These are phyloP conservation scores for Encarsia formosa DNA, from an alignment of 2,888 invertebrate genomes.

Conservation along the genomic window DNA sequence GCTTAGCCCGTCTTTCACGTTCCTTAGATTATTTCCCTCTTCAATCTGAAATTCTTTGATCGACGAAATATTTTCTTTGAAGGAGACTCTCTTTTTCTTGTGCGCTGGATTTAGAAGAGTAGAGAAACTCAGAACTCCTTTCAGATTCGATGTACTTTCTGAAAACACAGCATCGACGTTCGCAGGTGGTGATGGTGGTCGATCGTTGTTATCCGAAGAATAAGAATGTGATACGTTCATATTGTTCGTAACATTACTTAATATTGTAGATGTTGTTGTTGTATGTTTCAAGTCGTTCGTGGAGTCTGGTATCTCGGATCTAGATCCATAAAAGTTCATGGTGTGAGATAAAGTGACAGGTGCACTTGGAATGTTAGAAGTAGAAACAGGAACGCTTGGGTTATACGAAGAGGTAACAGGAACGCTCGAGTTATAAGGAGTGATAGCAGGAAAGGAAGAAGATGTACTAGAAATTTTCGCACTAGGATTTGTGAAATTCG, in stretches of 20 bases:
- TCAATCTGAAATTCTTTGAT: constrained; percentile 21
- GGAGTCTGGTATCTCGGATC: too few species aligned
- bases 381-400: not conserved
- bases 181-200: not conserved
- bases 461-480: not conserved
- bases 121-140: too few species aligned
- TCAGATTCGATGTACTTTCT: not conserved
- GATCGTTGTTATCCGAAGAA: not conserved
- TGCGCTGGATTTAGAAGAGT: too few species aligned
- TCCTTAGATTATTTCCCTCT: constrained; percentile 18
- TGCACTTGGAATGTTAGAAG: not conserved
- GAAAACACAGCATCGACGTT: not conserved
- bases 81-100: constrained; percentile 33
- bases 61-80: constrained; percentile 28
- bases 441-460: not conserved
- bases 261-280: too few species aligned
- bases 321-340: too few species aligned
- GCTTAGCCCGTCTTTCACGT: constrained; percentile 15
- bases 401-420: not conserved
- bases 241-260: not conserved
- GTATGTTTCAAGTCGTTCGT: too few species aligned
- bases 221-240: not conserved
- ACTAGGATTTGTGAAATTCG: not conserved
- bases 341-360: too few species aligned
- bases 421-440: not conserved